Base-by-base conservation (phyloP, 2,888 invertebrate genomes). In the Metopia argyrocephala region DNA sequence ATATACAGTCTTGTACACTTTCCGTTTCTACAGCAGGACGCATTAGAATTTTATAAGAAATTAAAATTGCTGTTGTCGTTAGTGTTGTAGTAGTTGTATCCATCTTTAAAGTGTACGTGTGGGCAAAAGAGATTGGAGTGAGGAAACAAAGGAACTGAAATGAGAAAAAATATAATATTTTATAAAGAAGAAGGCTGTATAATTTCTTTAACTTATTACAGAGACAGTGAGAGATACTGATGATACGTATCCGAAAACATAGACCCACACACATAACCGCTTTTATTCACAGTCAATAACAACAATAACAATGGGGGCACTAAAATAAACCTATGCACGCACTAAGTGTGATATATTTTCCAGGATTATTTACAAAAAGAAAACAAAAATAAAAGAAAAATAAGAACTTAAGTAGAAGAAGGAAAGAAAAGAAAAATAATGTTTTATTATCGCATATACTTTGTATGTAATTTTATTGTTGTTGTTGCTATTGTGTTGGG, bases 271-370 rank as follows among this genome's bases (percentile, higher is more conserved):
- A 56, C 54, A 68, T n/a, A 50, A 62, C 45, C 54, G 62, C 46
- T 28, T 59, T 50, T 70, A 70, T 70, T 52, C 38, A 38, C 9
- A 38, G 12, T 38, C 64, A 64, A 54, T 23, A 64, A 65, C 56
- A 73, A 48, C 48, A 46, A 62, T 1, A 70, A 70, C 28, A 70
- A 50, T 21, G 52, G 12, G 61, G 38, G 18, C 21, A 64, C 5
- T 59, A 61, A 68, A 68, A 65, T 69, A 76, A 68, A 82, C 79
- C 68, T 79, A 82, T 79, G 84, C 83, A 84, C 83, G 85, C 86
- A 87, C 86, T 90, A 90, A 90, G 90, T 90, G 90, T 90, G 90
- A 90, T 90, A 90, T 89, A 90, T 90, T 89, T 90, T 87, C 87
- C 86, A 87, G 89, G 90, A 90, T 90, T 90, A 90, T 88, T 87